Percentiles rank a stretch among this genome's conserved stretches.
These are phyloP conservation scores for Antitype chi DNA, from an alignment of 2,888 invertebrate species.

Conservation along the genomic window DNA sequence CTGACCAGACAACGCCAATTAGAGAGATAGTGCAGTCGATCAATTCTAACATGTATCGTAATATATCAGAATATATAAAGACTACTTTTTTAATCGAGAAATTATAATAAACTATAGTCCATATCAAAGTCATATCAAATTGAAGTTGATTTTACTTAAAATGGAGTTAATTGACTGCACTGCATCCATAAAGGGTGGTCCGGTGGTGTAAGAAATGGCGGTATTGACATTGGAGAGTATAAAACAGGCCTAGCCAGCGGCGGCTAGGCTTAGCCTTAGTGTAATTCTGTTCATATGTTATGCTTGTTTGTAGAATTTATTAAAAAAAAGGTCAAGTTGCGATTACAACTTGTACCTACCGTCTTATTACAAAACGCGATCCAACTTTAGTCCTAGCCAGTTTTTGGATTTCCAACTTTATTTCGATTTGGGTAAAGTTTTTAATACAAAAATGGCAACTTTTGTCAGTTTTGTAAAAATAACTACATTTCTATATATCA, in stretches of 20 bases:
- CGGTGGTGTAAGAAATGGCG: slow-evolving; percentile 10
- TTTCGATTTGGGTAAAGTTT: too few relatives aligned
- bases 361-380: neutral
- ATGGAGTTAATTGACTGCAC: slow-evolving; percentile 51
- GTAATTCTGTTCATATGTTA: neutral
- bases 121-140: slow-evolving; percentile 59
- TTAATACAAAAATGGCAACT: too few relatives aligned
- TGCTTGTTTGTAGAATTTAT: slow-evolving; percentile 35
- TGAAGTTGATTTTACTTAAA: slow-evolving; percentile 45
- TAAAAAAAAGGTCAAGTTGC: slow-evolving; percentile 14
- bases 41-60: slow-evolving; percentile 12
- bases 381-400: neutral
- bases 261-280: slow-evolving; percentile 22
- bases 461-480: too few relatives aligned
- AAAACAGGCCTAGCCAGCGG: too few relatives aligned
- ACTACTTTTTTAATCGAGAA: slow-evolving; percentile 18
- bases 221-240: slow-evolving; percentile 34
- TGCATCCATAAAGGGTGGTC: slow-evolving; percentile 38
- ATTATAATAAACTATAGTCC: slow-evolving; percentile 38
- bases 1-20: slow-evolving; percentile 41
- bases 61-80: slow-evolving; percentile 10
- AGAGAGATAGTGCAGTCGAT: slow-evolving; percentile 44
- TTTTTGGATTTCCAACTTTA: neutral
- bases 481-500: too few relatives aligned
- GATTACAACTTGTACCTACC: neutral